Conservation (phyloP, 2,113 vertebrate genomes). For the Ptilonorhynchus violaceus region DNA sequence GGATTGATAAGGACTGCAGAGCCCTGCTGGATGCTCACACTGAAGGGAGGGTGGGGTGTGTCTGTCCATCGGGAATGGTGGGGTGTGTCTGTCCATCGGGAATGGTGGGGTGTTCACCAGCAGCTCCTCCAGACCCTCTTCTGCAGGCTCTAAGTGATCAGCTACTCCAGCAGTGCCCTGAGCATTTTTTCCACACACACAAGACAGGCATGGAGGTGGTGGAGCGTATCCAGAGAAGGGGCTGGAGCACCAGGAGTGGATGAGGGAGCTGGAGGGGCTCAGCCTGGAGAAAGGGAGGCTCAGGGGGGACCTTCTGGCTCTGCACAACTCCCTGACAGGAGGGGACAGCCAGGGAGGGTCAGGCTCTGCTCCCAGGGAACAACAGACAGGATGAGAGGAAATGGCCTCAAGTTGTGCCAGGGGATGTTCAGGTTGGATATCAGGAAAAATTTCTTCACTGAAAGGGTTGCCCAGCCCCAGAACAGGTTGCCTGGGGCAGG, state of each 20-base stretch:
- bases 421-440: neutral
- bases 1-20: neutral
- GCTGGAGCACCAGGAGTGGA: rapidly evolving
- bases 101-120: rapidly evolving
- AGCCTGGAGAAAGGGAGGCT: neutral
- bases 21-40: neutral
- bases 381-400: neutral
- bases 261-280: neutral
- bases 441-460: neutral
- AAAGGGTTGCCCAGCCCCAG: neutral
- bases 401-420: rapidly evolving
- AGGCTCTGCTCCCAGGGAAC: neutral
- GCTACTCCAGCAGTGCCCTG: neutral
- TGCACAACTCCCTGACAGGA: neutral
- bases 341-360: rapidly evolving
- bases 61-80: neutral
- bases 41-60: neutral
- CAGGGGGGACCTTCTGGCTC: neutral
- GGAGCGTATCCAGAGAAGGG: neutral
- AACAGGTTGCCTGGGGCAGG: neutral
- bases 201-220: neutral
- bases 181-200: neutral
- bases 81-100: rapidly evolving
- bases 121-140: neutral
- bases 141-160: neutral